Conservation (phyloP, 2,113 vertebrate species). For the Aythya baeri region DNA sequence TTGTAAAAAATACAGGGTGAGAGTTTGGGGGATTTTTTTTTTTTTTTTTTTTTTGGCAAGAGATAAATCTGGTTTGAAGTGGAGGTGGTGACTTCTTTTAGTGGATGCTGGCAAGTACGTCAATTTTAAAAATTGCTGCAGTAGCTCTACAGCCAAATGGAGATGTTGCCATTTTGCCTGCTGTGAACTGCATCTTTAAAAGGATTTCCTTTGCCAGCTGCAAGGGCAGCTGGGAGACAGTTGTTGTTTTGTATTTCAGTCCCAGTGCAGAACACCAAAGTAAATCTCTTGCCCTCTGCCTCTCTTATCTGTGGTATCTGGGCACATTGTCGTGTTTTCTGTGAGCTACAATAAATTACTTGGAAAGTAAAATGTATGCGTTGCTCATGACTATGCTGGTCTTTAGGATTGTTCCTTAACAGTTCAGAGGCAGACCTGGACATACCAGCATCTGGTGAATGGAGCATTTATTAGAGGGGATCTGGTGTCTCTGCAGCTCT, state of each 20-base stretch:
- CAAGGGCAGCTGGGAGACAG: not conserved
- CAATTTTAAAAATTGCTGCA: not conserved
- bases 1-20: not conserved
- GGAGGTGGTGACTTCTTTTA: not conserved
- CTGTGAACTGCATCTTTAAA: not conserved
- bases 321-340: not conserved
- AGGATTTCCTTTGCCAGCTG: not conserved
- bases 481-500: not conserved
- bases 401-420: not conserved
- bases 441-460: not conserved
- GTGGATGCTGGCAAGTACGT: not conserved
- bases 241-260: not conserved
- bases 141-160: not conserved
- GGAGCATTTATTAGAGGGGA: not conserved
- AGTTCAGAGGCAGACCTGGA: not conserved
- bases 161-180: constrained; percentile 2
- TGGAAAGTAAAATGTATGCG: not conserved
- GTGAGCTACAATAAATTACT: not conserved
- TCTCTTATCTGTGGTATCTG: not conserved
- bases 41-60: not conserved
- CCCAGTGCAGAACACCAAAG: not conserved
- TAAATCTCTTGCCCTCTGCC: not conserved
- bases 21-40: not conserved
- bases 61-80: not conserved
- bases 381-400: not conserved